phyloP scores from a whole-genome alignment of 2,113 vertebrate species.

The Entomyzon cyanotis region DNA sequence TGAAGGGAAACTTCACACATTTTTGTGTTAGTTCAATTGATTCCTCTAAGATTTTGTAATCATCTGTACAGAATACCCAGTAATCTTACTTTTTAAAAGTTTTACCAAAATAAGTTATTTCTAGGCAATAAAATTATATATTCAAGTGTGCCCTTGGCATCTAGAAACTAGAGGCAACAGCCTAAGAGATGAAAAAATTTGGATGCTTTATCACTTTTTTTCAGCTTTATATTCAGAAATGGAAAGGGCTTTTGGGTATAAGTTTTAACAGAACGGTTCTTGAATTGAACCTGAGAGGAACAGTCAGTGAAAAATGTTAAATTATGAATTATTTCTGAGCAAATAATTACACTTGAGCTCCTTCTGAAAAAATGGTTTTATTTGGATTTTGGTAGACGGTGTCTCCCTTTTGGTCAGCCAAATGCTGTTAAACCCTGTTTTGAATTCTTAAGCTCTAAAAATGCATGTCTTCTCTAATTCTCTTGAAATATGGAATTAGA shows the following conservation, averaged over 20 bases:
- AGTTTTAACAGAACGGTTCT: not conserved
- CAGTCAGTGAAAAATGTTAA: constrained; percentile 38
- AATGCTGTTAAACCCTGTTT: not conserved
- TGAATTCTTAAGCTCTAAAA: not conserved
- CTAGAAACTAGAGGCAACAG: not conserved
- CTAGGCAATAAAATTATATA: not conserved
- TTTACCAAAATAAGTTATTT: not conserved
- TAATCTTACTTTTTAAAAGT: not conserved
- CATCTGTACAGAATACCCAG: not conserved
- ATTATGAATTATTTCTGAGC: constrained; percentile 47
- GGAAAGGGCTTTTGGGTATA: not conserved
- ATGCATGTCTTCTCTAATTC: not conserved
- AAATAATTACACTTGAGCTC: constrained; percentile 21
- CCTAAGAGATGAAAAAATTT: not conserved
- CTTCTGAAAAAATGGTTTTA: not conserved
- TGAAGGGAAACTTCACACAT: not conserved
- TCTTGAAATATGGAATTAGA: not conserved
- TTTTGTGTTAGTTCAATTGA: not conserved
- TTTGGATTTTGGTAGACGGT: constrained; percentile 23
- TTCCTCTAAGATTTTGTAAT: not conserved
- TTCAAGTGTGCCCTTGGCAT: not conserved
- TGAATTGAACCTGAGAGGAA: not conserved
- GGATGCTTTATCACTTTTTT: not conserved
- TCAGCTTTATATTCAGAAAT: not conserved
- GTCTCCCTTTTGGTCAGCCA: not conserved